Base-by-base conservation (phyloP, 2,888 invertebrate species). In the Xiphydria camelus region DNA sequence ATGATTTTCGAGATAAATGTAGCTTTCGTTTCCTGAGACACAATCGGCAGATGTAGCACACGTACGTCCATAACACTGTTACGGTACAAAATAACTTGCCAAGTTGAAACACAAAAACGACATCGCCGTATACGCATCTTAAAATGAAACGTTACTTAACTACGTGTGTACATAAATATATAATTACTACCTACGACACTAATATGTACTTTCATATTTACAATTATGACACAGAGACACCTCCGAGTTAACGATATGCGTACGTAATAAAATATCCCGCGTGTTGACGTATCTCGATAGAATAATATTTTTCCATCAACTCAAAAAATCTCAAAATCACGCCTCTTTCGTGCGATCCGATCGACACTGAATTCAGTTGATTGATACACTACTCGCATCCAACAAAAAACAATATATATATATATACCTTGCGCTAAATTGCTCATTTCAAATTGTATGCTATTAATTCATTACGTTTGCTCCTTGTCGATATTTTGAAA, bases 221-320 rank as follows among this genome's bases (percentile, higher is more conserved):
- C 68, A 71, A 61, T 63, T 57, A 58, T 57, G 56, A 59, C 55
- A 55, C 53, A 45, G n/a, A n/a, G 45, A 51, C 51, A 49, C 47
- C 45, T 32, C 41, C 38, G 49, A 19, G 15, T 4, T 42, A 9
- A 14, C 14, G 25, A 20, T 42, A n/a, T n/a, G n/a, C n/a, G n/a
- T n/a, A 23, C 12, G 15, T 41, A 44, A 32, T 50, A 51, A 55
- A 56, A 53, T 50, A 45, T 53, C 25, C 39, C 35, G 39, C 41
- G 41, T 41, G 44, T 41, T 38, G 12, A n/a, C n/a, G n/a, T n/a
- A n/a, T n/a, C n/a, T n/a, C n/a, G n/a, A n/a, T n/a, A n/a, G n/a
- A n/a, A n/a, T n/a, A n/a, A n/a, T n/a, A n/a, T n/a, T n/a, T n/a
- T n/a, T n/a, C n/a, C n/a, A n/a, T n/a, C n/a, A n/a, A n/a, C n/a